Evolutionary conservation across 2,888 invertebrate genomes (phyloP).

Genomic region (Dyspetes luteomarginatus): DNA sequence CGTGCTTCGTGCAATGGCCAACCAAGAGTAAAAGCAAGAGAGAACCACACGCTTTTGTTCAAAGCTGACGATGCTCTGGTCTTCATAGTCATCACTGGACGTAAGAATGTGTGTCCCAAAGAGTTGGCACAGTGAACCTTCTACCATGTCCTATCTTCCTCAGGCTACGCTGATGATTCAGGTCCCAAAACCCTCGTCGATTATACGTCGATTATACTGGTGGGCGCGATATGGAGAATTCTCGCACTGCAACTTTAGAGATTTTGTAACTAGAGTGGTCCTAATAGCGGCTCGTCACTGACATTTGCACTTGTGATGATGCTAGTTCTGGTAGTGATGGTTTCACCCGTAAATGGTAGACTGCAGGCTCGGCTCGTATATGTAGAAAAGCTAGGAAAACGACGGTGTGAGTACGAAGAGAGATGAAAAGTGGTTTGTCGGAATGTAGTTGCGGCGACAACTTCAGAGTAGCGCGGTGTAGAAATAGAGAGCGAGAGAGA

Average conservation of each 20-base stretch:
- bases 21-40: background rate
- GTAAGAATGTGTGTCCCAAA: conserved; percentile 26
- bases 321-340: conserved; percentile 20
- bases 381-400: conserved; percentile 29
- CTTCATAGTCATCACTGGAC: conserved; percentile 9
- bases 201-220: too few species aligned
- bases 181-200: too few species aligned
- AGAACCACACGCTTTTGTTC: conserved; percentile 24
- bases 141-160: conserved; percentile 2
- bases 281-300: conserved; percentile 15
- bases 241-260: background rate
- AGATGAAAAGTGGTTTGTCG: conserved; percentile 68
- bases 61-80: conserved; percentile 28
- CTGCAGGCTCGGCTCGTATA: conserved; percentile 32
- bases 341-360: conserved; percentile 42
- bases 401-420: conserved; percentile 44
- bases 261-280: background rate
- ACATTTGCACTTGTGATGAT: background rate
- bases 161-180: conserved; percentile 16
- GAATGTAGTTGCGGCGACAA: conserved; percentile 74
- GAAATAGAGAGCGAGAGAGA: conserved; percentile 1
- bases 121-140: conserved; percentile 33
- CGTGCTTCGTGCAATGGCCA: conserved; percentile 36
- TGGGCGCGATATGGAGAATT: conserved; percentile 11
- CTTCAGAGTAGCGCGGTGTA: conserved; percentile 62